Base-by-base conservation (phyloP, 2,797 vertebrate species). In the Chaunax sp. region DNA sequence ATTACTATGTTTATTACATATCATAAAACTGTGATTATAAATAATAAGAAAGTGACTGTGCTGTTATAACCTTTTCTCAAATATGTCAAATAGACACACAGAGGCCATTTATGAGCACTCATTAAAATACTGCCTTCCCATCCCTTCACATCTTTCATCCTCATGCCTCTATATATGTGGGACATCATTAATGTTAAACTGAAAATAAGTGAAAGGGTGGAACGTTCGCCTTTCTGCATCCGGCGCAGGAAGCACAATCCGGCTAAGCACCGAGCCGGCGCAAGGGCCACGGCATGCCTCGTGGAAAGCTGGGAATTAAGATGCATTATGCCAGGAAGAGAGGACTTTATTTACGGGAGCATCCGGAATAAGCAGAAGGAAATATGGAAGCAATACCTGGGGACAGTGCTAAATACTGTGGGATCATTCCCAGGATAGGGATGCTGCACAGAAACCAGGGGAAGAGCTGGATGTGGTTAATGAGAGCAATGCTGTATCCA, bases 331-430 rank as follows among this genome's bases (percentile, higher is more conserved):
- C 63, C 84, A 92, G 92, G 90, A 92, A 90, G 83, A 83, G 81
- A 86, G 74, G 77, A 74, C 76, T 82, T 87, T 92, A 92, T 92
- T 91, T 90, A 84, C 82, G 82, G 85, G 77, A 83, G 85, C 82
- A 90, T 88, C 85, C 84, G 84, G 90, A 92, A 83, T 83, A 86
- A 88, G 77, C 81, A 84, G 78, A 75, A 91, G 89, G 91, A 92
- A 93, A 88, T 87, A 81, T 44, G 77, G 71, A 37, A 78, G 90
- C 81, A 23, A 86, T 84, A 91, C 87, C 87, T 74, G 80, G 76
- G 91, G 91, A 90, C 76, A 77, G 69, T 51, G 80, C 76, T 87
- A 76, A 89, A 80, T 75, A 84, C 69, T 73, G 53, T 69, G 62
- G 61, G 81, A 59, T 68, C 80, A 52, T 78, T 90, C 88, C 86